Percentiles rank a stretch among this genome's conserved stretches.
Evolutionary conservation across 2,888 invertebrate genomes (phyloP).

Genomic region (Rotaria magnacalcarata): DNA sequence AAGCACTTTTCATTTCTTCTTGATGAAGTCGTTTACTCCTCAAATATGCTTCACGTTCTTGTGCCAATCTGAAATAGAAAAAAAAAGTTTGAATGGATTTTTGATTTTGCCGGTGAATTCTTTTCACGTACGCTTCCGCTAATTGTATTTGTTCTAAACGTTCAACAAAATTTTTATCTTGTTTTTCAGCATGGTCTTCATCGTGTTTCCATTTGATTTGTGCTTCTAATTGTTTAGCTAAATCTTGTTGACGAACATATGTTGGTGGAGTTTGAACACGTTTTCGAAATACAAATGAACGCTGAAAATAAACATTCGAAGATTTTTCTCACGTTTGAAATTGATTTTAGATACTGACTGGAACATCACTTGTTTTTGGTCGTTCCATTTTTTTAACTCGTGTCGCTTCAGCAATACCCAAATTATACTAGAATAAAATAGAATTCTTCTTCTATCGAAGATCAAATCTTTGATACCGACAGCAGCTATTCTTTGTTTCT

Average conservation of each 20-base stretch:
- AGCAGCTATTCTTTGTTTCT: not conserved
- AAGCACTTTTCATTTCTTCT: conserved; percentile 55
- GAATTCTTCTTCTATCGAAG: not conserved
- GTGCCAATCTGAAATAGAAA: conserved; percentile 53
- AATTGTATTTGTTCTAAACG: conserved; percentile 58
- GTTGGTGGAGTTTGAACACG: conserved; percentile 57
- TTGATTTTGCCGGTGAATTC: too few relatives aligned
- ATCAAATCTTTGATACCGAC: not conserved
- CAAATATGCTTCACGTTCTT: conserved; percentile 56
- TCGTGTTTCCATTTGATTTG: conserved; percentile 53
- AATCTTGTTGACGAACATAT: conserved; percentile 54
- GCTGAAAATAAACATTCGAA: conserved; percentile 49
- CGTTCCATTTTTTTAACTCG: conserved; percentile 51
- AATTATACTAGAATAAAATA: conserved; percentile 51
- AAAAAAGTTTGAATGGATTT: not conserved
- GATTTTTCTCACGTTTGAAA: too few relatives aligned
- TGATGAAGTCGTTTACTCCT: conserved; percentile 53
- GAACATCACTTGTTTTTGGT: conserved; percentile 44
- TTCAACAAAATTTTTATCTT: conserved; percentile 54
- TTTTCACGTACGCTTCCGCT: conserved; percentile 56
- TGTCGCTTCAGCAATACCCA: conserved; percentile 57
- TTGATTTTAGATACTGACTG: not conserved
- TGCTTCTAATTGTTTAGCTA: conserved; percentile 52
- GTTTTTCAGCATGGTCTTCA: conserved; percentile 53
- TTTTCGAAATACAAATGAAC: conserved; percentile 57